phyloP scores from a whole-genome alignment of 2,797 vertebrate species.

The Rhinatrema bivittatum region DNA sequence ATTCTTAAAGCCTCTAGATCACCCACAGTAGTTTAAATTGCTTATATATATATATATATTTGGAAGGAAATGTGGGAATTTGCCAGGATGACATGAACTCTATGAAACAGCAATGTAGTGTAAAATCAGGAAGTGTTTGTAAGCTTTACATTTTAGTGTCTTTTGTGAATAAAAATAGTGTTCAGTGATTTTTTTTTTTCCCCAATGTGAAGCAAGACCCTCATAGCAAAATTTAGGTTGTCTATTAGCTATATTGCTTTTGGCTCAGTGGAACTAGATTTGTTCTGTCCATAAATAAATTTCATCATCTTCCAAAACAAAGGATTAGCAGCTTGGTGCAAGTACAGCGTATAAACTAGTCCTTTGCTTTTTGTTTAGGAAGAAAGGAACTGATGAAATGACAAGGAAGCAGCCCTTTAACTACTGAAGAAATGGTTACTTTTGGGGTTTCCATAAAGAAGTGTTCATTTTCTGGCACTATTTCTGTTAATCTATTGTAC shows the following conservation, averaged over 20 bases:
- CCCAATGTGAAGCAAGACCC: slow-evolving; percentile 30
- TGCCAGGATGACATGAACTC: slow-evolving; percentile 21
- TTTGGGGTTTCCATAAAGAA: too few relatives aligned
- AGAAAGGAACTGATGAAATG: too few relatives aligned
- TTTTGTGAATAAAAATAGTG: slow-evolving; percentile 12
- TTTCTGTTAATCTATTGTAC: too few relatives aligned
- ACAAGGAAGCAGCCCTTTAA: too few relatives aligned
- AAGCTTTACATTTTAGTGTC: not conserved
- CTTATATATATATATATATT: too few relatives aligned
- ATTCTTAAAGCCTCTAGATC: slow-evolving; percentile 32
- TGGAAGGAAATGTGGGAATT: slow-evolving; percentile 25
- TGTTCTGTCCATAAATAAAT: slow-evolving; percentile 26
- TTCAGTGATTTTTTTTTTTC: slow-evolving; percentile 13
- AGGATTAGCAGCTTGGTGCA: slow-evolving; percentile 38
- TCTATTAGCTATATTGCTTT: slow-evolving; percentile 25
- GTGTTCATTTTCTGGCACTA: too few relatives aligned
- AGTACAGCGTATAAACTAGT: slow-evolving; percentile 37
- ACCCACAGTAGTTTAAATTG: slow-evolving; percentile 7
- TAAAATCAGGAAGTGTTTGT: not conserved
- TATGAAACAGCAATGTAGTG: slow-evolving; percentile 13
- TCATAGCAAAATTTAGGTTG: slow-evolving; percentile 30
- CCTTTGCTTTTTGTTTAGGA: slow-evolving; percentile 15
- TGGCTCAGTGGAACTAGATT: too few relatives aligned
- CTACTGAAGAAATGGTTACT: too few relatives aligned
- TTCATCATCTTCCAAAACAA: slow-evolving; percentile 40